A percentile compares a stretch with the other conserved stretches of the same genome.
Conservation (phyloP, 2,888 invertebrate genomes). For the Dolichopus griseipennis region DNA sequence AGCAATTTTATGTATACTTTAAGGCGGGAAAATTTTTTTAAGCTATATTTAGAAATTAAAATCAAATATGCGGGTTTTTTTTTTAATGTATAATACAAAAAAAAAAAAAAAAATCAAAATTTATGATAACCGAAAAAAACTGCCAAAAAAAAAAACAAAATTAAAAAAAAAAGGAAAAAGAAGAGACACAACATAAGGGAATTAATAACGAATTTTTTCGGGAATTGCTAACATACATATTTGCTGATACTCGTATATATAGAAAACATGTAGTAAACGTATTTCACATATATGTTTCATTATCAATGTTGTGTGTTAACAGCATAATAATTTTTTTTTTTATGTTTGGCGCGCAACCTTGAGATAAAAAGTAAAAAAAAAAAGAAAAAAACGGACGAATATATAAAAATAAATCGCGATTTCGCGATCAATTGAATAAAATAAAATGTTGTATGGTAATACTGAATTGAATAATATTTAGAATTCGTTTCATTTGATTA, state of each 20-base stretch:
- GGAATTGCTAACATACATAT: not conserved
- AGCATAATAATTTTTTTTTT: not conserved
- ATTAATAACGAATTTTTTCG: not conserved
- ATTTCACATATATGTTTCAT: not conserved
- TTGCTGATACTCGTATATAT: no score
- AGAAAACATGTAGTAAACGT: not conserved
- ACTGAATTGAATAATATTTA: no score
- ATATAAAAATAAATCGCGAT: not conserved
- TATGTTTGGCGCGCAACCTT: slow-evolving; percentile 2
- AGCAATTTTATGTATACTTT: not conserved
- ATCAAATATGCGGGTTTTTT: not conserved
- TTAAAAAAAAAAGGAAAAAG: not conserved
- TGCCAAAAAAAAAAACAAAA: not conserved
- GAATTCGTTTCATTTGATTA: no score
- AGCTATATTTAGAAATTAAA: not conserved
- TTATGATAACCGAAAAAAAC: not conserved
- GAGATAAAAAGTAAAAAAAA: not conserved
- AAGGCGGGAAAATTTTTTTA: not conserved
- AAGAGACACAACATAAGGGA: not conserved
- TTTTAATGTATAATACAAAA: no score
- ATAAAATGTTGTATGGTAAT: no score
- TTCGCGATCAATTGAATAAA: no score
- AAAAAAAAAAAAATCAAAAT: not conserved
- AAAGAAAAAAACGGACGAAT: not conserved
- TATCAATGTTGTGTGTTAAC: not conserved